Percentiles rank a stretch among this genome's conserved stretches.
phyloP scores from a whole-genome alignment of 2,888 invertebrate species.

The Incurvaria masculella region DNA sequence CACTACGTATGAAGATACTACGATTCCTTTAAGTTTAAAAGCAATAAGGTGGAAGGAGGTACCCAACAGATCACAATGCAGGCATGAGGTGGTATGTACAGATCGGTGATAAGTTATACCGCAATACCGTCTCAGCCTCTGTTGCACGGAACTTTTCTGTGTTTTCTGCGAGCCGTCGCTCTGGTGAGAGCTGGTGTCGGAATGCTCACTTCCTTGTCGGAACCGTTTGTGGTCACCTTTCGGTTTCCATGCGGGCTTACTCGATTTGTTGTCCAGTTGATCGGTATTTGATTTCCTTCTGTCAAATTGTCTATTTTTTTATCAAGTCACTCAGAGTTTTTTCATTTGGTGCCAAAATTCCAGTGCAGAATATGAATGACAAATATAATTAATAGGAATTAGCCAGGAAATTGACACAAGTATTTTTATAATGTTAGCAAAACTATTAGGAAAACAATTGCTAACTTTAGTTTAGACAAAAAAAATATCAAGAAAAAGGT shows the following conservation, averaged over 20 bases:
- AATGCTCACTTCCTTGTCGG: constrained; percentile 21
- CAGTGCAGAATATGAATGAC: no score
- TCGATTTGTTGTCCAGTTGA: constrained; percentile 23
- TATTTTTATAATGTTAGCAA: no score
- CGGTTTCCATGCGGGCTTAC: constrained; percentile 32
- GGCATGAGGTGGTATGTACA: background rate
- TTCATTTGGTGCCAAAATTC: no score
- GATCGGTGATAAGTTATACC: background rate
- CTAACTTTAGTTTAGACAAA: no score
- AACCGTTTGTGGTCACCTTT: constrained; percentile 37
- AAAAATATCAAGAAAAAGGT: no score
- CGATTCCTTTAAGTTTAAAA: no score
- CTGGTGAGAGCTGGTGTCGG: constrained; percentile 32
- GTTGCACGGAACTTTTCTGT: constrained; percentile 33
- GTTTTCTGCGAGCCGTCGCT: constrained; percentile 17
- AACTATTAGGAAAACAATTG: no score
- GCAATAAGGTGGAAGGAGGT: background rate
- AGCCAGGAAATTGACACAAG: no score
- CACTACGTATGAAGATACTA: no score
- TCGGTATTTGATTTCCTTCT: constrained; percentile 47
- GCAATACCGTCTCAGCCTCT: constrained; percentile 44
- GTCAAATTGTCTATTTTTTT: constrained; percentile 20
- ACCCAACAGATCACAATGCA: background rate
- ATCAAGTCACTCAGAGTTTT: constrained; percentile 2
- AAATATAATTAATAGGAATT: no score